Base-by-base conservation (phyloP, 1,140 invertebrate genomes). In the Octopus sinensis region DNA sequence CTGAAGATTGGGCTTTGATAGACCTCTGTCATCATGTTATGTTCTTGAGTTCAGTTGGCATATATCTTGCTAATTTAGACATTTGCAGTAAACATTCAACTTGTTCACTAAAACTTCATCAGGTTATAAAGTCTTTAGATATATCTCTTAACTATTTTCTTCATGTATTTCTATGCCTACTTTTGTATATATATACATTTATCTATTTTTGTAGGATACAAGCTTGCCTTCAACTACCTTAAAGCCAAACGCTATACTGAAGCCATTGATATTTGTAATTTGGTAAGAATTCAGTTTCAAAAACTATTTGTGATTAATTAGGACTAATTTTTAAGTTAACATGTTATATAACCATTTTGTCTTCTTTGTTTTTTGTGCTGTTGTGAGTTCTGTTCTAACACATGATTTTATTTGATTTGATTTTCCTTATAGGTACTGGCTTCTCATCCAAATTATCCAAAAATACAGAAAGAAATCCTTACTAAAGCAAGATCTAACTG, bases 401-500 rank as follows among this genome's bases (percentile, higher is more conserved):
- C 23, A 17, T 81, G 53, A 53, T 79, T 71, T 53, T 78, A 23
- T 82, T 43, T 43, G 30, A 43, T 43, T 43, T 43, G 30, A 43
- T 77, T 73, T 77, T 54, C 75, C 6, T 85, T 85, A 56, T 87
- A 91, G 88, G 90, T 99, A 6, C 88, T 98, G 6, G 93, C 93
- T 82, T 91, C 93, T 71, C 95, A 95, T 91, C 95, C 96, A 0
- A 95, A 97, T 84, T 98, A 97, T 92, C 95, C 96, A 0, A 95
- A 95, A 84, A 95, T 99, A 6, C 94, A 93, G 82, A 98, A 97
- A 89, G 97, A 98, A 83, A 96, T 99, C 85, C 91, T 98, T 53
- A 97, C 98, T 83, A 98, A 98, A 91, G 96, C 96, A n/a, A 93
- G 96, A 83, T 93, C 93, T 86, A 95, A 95, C 92, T 92, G 97